Evolutionary conservation across 2,888 invertebrate genomes (phyloP), one percentile per base, ranked within the genome.

Genomic region (Drosophila basisetae): DNA sequence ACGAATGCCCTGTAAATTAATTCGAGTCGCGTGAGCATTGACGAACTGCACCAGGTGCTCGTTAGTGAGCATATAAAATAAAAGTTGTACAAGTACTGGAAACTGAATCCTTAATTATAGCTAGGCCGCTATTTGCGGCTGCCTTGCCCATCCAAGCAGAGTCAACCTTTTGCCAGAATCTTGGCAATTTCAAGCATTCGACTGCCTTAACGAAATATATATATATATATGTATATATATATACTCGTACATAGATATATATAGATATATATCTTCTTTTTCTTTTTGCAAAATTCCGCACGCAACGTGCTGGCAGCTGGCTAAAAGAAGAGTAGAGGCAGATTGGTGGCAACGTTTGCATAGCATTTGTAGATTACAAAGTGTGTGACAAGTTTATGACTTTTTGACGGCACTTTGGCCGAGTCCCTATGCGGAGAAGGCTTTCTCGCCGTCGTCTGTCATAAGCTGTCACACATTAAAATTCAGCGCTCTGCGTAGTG

Each of bases 341-440:
- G 30, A n/a, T 25, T 6, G 52, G 7, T 33, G 30, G 47, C 37
- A 33, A 18, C 1, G 53, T 35, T 35, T 35, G 53, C 37, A 72
- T 31, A 69, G 54, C 68, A 80, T 80, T 76, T 74, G 54, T 56
- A 78, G 84, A 86, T 86, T 84, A 75, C 89, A 86, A 84, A 84
- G 80, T 84, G 89, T 84, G 78, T 84, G 83, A 80, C 82, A 87
- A 89, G 76, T 89, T 85, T 89, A 87, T 84, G 89, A 80, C 73
- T 79, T 87, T 87, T 76, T 84, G 89, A 84, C 82, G 82, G 80
- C 80, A 56, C 69, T 79, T 64, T 70, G 79, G 78, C 76, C 68
- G 64, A 66, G 64, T 52, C 56, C 11, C 35, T 49, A n/a, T 43
- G 65, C 37, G 58, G 49, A 18, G 43, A 64, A 47, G 30, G 41